Evolutionary conservation across 2,888 invertebrate genomes (phyloP).

Genomic region (Atherix ibis): DNA sequence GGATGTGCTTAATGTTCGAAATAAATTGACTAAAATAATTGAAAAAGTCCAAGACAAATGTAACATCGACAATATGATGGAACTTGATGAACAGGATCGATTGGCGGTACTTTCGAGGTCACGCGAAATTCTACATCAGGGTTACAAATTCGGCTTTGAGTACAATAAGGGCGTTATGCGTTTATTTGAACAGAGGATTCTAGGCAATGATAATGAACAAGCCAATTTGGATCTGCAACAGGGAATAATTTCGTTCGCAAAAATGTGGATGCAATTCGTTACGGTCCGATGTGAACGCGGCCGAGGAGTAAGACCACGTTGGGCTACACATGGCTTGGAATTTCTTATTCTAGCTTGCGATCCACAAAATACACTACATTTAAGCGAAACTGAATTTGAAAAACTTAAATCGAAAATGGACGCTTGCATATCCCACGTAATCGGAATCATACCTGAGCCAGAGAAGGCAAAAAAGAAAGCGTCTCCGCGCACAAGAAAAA

Average conservation of each 20-base stretch:
- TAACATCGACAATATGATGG: conserved; percentile 22
- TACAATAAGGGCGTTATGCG: conserved; percentile 39
- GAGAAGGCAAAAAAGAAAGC: conserved; percentile 30
- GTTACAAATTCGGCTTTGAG: conserved; percentile 82
- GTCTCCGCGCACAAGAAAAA: conserved; percentile 30
- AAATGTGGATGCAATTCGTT: conserved; percentile 83
- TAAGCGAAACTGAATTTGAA: conserved; percentile 66
- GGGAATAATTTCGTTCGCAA: conserved; percentile 52
- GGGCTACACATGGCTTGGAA: conserved; percentile 81
- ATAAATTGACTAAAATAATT: conserved; percentile 32
- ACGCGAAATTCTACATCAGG: conserved; percentile 67
- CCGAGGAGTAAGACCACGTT: conserved; percentile 63
- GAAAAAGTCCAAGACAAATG: conserved; percentile 27
- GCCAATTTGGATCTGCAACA: conserved; percentile 36
- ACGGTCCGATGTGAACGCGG: conserved; percentile 69
- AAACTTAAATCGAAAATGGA: conserved; percentile 63
- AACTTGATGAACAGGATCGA: conserved; percentile 35
- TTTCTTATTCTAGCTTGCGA: conserved; percentile 75
- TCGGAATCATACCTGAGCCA: conserved; percentile 46
- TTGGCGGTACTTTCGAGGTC: conserved; percentile 45
- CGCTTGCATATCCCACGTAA: conserved; percentile 73
- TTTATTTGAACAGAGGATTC: conserved; percentile 34
- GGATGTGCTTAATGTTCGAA: conserved; percentile 27
- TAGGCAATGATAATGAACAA: conserved; percentile 25
- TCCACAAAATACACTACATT: conserved; percentile 60